Evolutionary conservation across 92 coral and sea anemone genomes (phyloP).

Genomic region (Phymanthus crucifer): DNA sequence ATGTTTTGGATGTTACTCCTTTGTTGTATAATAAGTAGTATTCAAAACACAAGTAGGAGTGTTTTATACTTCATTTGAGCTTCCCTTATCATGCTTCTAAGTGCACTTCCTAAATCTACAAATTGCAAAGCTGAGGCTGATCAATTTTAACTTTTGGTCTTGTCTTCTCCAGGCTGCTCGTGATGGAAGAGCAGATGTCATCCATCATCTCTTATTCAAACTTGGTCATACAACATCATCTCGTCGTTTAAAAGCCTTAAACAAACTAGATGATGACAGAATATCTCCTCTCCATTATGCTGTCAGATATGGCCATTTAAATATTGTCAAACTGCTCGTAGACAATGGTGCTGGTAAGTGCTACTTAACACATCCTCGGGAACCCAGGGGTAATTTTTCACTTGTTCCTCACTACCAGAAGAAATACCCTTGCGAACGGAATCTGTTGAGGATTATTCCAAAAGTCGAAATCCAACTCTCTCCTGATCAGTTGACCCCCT

Average conservation of each 20-base stretch:
- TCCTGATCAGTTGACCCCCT: no score
- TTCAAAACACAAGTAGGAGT: no score
- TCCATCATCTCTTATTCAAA: conserved; percentile 50
- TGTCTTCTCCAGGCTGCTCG: conserved; percentile 71
- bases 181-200: conserved; percentile 79
- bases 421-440: no score
- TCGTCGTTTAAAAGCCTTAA: conserved; percentile 30
- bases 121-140: neutral
- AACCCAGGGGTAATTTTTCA: neutral
- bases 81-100: no score
- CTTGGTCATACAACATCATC: conserved; percentile 28
- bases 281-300: conserved; percentile 83
- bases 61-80: no score
- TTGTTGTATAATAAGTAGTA: no score
- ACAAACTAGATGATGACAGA: conserved; percentile 62
- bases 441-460: no score
- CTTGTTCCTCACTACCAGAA: no score
- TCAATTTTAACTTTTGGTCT: neutral
- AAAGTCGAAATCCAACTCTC: no score
- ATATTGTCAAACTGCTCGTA: conserved; percentile 62
- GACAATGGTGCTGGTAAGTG: conserved; percentile 73
- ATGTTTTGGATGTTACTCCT: no score
- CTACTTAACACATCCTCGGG: neutral
- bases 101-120: no score
- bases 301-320: conserved; percentile 70